Conservation (phyloP, 2,113 vertebrate genomes). For the Anser cygnoides region DNA sequence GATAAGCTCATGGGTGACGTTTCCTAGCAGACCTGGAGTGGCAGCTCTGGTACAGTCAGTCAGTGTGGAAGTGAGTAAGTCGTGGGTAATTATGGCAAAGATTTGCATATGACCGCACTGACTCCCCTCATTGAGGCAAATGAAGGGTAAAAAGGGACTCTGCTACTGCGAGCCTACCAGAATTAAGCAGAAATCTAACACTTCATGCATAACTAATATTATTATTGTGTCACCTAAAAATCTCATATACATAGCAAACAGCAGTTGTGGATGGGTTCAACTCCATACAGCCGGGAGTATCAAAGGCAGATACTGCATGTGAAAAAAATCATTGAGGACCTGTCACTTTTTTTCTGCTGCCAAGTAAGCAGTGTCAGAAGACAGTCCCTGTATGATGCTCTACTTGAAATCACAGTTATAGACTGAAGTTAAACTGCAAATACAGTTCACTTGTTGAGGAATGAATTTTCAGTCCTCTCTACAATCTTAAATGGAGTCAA, state of each 20-base stretch:
- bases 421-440: neutral
- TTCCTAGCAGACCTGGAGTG: neutral
- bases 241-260: neutral
- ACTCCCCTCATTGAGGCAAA: neutral
- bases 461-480: neutral
- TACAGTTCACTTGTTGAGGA: neutral
- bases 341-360: neutral
- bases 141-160: slow-evolving; percentile 28
- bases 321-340: neutral
- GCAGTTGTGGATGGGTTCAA: neutral
- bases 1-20: neutral
- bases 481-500: neutral
- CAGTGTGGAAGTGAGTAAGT: neutral
- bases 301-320: neutral
- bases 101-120: slow-evolving; percentile 40
- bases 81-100: neutral
- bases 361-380: neutral
- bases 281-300: accelerated
- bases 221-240: neutral
- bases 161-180: neutral
- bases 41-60: slow-evolving; percentile 7
- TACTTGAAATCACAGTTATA: neutral
- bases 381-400: neutral
- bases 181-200: slow-evolving; percentile 4
- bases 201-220: neutral